phyloP scores from a whole-genome alignment of 1,140 invertebrate species.

The Pogonomyrmex barbatus region DNA sequence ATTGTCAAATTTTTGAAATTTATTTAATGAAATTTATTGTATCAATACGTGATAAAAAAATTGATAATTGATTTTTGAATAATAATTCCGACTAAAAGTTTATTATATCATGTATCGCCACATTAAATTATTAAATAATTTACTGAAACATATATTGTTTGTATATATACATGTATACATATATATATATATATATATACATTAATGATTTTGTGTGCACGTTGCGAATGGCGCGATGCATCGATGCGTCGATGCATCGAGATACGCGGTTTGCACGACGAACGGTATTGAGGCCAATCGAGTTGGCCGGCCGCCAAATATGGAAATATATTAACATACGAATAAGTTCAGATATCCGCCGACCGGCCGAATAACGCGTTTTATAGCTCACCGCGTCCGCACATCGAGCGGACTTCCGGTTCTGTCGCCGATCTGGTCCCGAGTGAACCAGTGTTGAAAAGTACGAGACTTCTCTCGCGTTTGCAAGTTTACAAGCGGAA shows the following conservation, averaged over 20 bases:
- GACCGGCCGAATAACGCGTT: slow-evolving; percentile 63
- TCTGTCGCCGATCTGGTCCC: slow-evolving; percentile 18
- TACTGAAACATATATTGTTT: slow-evolving; percentile 5
- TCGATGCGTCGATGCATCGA: slow-evolving; percentile 51
- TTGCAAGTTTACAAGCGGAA: slow-evolving; percentile 7
- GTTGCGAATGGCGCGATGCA: slow-evolving; percentile 35
- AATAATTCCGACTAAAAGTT: background rate
- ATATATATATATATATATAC: background rate
- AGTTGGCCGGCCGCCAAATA: slow-evolving; percentile 72
- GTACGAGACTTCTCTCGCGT: background rate
- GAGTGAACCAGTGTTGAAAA: background rate
- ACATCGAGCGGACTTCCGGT: slow-evolving; percentile 56
- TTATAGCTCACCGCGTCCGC: slow-evolving; percentile 67
- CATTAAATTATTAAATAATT: background rate
- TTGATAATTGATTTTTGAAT: background rate
- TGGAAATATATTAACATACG: slow-evolving; percentile 79
- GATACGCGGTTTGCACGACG: slow-evolving; percentile 33
- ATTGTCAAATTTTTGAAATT: background rate
- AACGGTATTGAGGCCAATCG: slow-evolving; percentile 66
- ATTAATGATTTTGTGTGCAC: background rate
- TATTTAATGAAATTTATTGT: background rate
- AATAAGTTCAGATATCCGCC: slow-evolving; percentile 75
- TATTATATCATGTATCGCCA: background rate
- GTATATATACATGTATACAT: background rate
- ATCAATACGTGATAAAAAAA: background rate